Evolutionary conservation across 2,113 vertebrate species (phyloP).

Genomic region (Bujurquina vittata): DNA sequence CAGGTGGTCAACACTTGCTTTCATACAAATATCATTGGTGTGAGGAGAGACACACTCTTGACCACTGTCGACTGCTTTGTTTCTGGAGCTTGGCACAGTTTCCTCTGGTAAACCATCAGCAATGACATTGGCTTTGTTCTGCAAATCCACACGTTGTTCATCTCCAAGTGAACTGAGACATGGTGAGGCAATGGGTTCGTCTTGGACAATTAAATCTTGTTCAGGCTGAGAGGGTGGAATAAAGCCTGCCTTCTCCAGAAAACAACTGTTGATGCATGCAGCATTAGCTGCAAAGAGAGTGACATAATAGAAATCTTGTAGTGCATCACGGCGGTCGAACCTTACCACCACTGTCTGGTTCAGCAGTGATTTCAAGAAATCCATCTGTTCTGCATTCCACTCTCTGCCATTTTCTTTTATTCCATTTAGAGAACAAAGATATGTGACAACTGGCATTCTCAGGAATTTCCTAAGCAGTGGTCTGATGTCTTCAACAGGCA

Average conservation of each 20-base stretch:
- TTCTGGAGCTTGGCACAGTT: neutral
- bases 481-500: constrained; percentile 77
- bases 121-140: neutral
- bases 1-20: neutral
- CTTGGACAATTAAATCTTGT: neutral
- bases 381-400: constrained; percentile 78
- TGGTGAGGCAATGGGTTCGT: neutral
- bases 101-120: neutral
- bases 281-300: constrained; percentile 80
- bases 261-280: constrained; percentile 79
- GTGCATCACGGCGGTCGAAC: constrained; percentile 77
- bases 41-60: neutral
- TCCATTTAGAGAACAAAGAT: constrained; percentile 82
- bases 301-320: constrained; percentile 83
- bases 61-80: neutral
- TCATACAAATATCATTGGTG: neutral
- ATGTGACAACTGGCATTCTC: constrained; percentile 89
- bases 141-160: neutral
- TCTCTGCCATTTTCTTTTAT: constrained; percentile 72
- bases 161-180: neutral
- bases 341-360: constrained; percentile 77
- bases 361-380: constrained; percentile 79
- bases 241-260: constrained; percentile 71
- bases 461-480: constrained; percentile 80
- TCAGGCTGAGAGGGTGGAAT: neutral